A percentile compares a stretch with the other conserved stretches of the same genome.
These are phyloP conservation scores for Psephotus haematonotus DNA, from an alignment of 2,113 vertebrate genomes.

Conservation along the genomic window DNA sequence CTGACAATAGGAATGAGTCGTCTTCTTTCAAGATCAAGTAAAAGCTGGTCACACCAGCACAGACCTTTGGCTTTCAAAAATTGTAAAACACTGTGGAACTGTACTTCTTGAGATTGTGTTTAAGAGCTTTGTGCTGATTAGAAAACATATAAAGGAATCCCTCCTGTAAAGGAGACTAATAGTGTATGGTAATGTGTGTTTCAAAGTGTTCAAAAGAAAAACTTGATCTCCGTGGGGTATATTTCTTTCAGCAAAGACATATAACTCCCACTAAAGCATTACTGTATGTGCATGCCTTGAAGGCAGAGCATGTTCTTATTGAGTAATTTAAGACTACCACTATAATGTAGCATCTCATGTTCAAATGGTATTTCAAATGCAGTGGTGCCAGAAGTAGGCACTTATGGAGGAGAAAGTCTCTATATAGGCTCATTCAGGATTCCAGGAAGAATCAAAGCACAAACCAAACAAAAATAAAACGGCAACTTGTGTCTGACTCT, in stretches of 20 bases:
- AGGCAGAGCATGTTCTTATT: conserved; percentile 35
- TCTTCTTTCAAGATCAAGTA: not conserved
- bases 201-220: conserved; percentile 14
- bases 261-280: not conserved
- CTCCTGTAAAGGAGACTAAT: not conserved
- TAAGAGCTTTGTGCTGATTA: not conserved
- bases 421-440: conserved; percentile 21
- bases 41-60: not conserved
- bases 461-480: conserved; percentile 64
- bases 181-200: not conserved
- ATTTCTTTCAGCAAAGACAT: not conserved
- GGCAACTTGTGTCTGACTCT: conserved; percentile 15
- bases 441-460: conserved; percentile 42
- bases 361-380: conserved; percentile 14
- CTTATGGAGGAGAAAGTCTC: conserved; percentile 18
- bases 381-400: conserved; percentile 22
- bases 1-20: not conserved
- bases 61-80: not conserved
- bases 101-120: not conserved
- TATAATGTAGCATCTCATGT: not conserved
- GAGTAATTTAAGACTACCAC: conserved; percentile 8
- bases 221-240: not conserved
- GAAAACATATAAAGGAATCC: not conserved
- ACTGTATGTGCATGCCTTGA: conserved; percentile 4
- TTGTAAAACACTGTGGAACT: not conserved